Evolutionary conservation across 2,797 vertebrate species (phyloP).

Genomic region (Takifugu ocellatus): DNA sequence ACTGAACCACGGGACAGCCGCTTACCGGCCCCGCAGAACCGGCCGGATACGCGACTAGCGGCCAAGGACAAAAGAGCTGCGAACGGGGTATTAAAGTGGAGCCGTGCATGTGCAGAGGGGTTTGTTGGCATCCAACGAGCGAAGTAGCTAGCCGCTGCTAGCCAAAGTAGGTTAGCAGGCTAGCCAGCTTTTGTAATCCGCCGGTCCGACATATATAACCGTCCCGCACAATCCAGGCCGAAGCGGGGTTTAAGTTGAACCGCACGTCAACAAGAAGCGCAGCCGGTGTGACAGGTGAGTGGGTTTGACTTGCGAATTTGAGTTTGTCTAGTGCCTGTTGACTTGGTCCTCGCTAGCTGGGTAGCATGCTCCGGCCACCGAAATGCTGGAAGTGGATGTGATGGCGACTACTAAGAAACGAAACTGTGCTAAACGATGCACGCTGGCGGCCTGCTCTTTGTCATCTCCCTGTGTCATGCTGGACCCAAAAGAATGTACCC

Average conservation of each 20-base stretch:
- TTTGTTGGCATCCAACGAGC: slow-evolving; percentile 54
- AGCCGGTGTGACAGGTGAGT: slow-evolving; percentile 71
- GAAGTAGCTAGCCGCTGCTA: slow-evolving; percentile 61
- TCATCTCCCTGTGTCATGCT: not conserved
- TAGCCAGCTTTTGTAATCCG: slow-evolving; percentile 79
- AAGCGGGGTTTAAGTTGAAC: slow-evolving; percentile 30
- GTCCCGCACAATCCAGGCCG: slow-evolving; percentile 52
- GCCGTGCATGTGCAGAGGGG: slow-evolving; percentile 53
- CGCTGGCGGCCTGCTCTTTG: slow-evolving; percentile 21
- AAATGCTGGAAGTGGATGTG: slow-evolving; percentile 49
- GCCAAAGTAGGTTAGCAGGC: slow-evolving; percentile 63
- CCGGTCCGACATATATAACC: slow-evolving; percentile 61
- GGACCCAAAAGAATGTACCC: no score
- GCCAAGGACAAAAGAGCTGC: not conserved
- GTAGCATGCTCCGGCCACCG: slow-evolving; percentile 50
- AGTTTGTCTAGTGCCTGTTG: slow-evolving; percentile 2
- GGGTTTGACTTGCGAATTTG: not conserved
- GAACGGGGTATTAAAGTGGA: slow-evolving; percentile 8
- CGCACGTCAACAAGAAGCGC: slow-evolving; percentile 20
- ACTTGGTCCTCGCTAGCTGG: slow-evolving; percentile 45
- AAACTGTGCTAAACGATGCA: slow-evolving; percentile 46
- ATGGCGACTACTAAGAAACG: slow-evolving; percentile 67
- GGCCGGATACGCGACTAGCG: slow-evolving; percentile 6
- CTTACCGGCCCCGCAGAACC: slow-evolving; percentile 36
- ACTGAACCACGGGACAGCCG: slow-evolving; percentile 32